phyloP scores from a whole-genome alignment of 2,888 invertebrate genomes.

The Ectropis crepuscularia region DNA sequence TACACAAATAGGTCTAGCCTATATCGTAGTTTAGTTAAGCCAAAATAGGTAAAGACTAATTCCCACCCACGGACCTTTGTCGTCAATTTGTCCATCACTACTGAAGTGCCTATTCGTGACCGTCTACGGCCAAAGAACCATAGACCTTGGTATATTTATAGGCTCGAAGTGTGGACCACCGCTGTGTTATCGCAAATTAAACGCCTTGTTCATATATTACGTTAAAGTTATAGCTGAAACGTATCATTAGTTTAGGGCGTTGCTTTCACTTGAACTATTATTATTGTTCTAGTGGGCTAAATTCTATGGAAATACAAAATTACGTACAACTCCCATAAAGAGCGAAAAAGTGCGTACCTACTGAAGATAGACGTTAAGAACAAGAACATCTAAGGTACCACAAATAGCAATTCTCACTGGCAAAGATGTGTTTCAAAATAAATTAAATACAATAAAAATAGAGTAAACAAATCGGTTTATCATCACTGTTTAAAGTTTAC shows the following conservation, averaged over 20 bases:
- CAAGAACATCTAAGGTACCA: no score
- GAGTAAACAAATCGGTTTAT: no score
- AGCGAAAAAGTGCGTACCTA: no score
- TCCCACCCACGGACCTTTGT: constrained; percentile 14
- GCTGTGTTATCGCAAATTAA: constrained; percentile 43
- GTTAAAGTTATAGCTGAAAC: constrained; percentile 24
- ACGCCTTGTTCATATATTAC: constrained; percentile 41
- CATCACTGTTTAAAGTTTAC: no score
- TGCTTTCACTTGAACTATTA: constrained; percentile 11
- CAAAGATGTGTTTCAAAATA: no score
- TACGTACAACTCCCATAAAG: no score
- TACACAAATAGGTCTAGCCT: not conserved
- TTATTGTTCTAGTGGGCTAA: not conserved
- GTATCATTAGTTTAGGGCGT: constrained; percentile 32
- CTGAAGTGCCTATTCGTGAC: constrained; percentile 21
- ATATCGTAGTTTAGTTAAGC: not conserved
- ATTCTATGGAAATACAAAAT: no score
- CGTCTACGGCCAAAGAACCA: constrained; percentile 9
- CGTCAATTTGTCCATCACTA: constrained; percentile 15
- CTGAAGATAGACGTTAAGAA: no score
- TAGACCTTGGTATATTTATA: constrained; percentile 31
- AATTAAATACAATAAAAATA: no score
- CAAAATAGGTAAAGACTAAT: constrained; percentile 5
- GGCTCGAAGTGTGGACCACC: constrained; percentile 19
- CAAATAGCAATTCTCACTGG: no score